These are phyloP conservation scores for Gadopsis bispinosus DNA, from an alignment of 2,797 vertebrate genomes.

Conservation along the genomic window DNA sequence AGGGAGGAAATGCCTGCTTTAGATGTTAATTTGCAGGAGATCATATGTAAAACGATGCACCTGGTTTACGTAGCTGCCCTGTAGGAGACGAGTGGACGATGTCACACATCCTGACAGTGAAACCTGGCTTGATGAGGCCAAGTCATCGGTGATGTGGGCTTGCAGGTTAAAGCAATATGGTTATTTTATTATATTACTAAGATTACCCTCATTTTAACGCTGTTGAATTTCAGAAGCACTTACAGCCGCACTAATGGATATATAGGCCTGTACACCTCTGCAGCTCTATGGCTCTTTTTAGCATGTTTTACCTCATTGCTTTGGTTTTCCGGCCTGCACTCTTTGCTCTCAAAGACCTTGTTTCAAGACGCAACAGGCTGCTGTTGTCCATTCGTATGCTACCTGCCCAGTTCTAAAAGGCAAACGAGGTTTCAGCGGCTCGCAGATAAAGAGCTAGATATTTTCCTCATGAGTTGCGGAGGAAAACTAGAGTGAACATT, in stretches of 20 bases:
- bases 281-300: not conserved
- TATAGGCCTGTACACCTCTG: not conserved
- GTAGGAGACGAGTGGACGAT: constrained; percentile 40
- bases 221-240: constrained; percentile 5
- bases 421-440: not conserved
- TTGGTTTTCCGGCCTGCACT: not conserved
- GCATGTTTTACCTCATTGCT: not conserved
- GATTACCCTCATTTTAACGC: not conserved
- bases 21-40: constrained; percentile 49
- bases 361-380: not conserved
- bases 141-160: constrained; percentile 12
- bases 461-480: not conserved
- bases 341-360: not conserved
- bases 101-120: constrained; percentile 20
- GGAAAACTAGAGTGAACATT: not conserved
- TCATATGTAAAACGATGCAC: constrained; percentile 38
- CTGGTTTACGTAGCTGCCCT: constrained; percentile 24
- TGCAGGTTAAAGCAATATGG: constrained; percentile 4
- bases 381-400: not conserved
- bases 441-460: not conserved
- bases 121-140: constrained; percentile 3
- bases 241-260: not conserved
- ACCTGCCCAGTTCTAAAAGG: not conserved
- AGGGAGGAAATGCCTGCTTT: constrained; percentile 20
- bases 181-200: not conserved